Base-by-base conservation (phyloP, 2,888 invertebrate species). In the Rhimphoctona megacephalus region DNA sequence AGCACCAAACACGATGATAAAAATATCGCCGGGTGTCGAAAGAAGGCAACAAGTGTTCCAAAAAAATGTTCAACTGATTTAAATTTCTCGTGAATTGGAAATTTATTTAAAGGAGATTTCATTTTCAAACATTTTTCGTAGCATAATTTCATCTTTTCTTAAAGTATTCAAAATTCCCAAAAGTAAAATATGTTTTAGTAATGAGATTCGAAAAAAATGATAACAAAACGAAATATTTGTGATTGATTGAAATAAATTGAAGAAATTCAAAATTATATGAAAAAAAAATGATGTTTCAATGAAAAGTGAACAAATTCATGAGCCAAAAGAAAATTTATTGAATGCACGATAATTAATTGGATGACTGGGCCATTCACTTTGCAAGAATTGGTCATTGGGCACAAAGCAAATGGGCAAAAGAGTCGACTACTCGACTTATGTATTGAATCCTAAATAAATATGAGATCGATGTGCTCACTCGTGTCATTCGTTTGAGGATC, bases 391-490 rank as follows among this genome's bases (percentile, higher is more conserved):
- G 30, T 39, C 7, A 66, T 33, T 25, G 11, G 17, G 46, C 17
- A 66, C 6, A 36, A 19, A 36, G 46, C 64, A 52, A 67, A 36
- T 73, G 79, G 19, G 19, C 67, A 30, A 33, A 39, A 64, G 67
- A 81, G 67, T 67, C 81, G 69, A 86, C 52, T 78, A 81, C 83
- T 86, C 74, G 81, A 84, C 30, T 80, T 74, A 39, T 84, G 83
- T 86, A 79, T 81, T 74, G 66, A 74, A 86, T 86, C 83, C 83
- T 86, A 81, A 84, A 84, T 84, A 86, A 86, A 84, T 86, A 86
- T 76, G 52, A 9, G 64, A 73, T 67, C 46, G 77, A 57, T 79
- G 52, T 46, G 39, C 49, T 70, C 61, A 67, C 83, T 80, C 83
- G 85, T 83, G 82, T 83, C 83, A 76, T 74, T 80, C 25, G 66